Evolutionary conservation across 2,888 invertebrate species (phyloP).

Genomic region (Drosophila pegasa): DNA sequence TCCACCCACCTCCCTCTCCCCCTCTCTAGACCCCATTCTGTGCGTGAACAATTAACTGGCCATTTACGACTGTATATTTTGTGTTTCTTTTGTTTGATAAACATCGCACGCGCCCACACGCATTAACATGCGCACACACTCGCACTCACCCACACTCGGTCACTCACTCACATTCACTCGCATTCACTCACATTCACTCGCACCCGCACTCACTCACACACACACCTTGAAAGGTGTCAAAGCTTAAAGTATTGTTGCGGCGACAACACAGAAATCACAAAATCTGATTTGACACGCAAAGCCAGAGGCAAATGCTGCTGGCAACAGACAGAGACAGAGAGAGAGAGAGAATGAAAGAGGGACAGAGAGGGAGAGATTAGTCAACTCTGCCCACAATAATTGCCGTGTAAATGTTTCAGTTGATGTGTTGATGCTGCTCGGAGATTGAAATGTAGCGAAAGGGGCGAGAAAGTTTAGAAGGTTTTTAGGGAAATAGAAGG

Average conservation of each 20-base stretch:
- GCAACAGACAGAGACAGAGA: slow-evolving; percentile 16
- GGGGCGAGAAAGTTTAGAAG: background rate
- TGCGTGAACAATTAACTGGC: slow-evolving; percentile 64
- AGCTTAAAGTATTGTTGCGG: slow-evolving; percentile 41
- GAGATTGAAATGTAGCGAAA: slow-evolving; percentile 27
- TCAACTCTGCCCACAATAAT: slow-evolving; percentile 19
- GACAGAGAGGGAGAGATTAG: background rate
- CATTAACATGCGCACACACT: background rate
- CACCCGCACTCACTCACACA: background rate
- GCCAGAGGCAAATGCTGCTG: slow-evolving; percentile 41
- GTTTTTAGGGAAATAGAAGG: too few species aligned
- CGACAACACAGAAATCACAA: slow-evolving; percentile 53
- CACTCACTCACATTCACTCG: too few species aligned
- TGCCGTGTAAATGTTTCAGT: slow-evolving; percentile 42
- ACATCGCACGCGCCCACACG: slow-evolving; percentile 32
- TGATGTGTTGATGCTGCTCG: slow-evolving; percentile 20
- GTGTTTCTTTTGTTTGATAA: slow-evolving; percentile 50
- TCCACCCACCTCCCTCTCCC: slow-evolving; percentile 2
- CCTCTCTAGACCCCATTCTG: too few species aligned
- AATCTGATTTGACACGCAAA: slow-evolving; percentile 75
- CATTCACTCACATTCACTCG: background rate
- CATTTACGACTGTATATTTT: slow-evolving; percentile 59
- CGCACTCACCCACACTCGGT: background rate
- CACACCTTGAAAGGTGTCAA: slow-evolving; percentile 28
- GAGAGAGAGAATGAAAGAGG: background rate